Percentiles rank a stretch among this genome's conserved stretches.
These are phyloP conservation scores for Neopelma chrysocephalum DNA, from an alignment of 2,797 vertebrate genomes.

Conservation along the genomic window DNA sequence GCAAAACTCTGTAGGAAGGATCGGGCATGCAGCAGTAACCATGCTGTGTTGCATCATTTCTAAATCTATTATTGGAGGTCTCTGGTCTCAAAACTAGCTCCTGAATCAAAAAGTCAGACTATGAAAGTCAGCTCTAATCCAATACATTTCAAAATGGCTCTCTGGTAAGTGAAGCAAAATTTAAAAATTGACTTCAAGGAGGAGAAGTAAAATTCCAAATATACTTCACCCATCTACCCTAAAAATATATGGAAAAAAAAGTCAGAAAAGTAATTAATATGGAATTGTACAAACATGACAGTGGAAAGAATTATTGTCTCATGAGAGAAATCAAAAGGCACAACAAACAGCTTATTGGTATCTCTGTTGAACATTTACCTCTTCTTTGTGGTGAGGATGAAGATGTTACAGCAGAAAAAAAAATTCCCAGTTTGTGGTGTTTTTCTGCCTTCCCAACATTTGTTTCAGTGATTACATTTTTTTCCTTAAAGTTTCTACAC, in stretches of 20 bases:
- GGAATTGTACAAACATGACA: not conserved
- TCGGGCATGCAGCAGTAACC: not conserved
- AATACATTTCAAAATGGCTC: not conserved
- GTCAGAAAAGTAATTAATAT: not conserved
- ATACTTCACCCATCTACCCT: not conserved
- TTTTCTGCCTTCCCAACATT: not conserved
- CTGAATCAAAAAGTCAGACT: not conserved
- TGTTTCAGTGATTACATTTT: not conserved
- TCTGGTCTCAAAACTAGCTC: not conserved
- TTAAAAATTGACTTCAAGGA: not conserved
- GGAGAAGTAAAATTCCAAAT: not conserved
- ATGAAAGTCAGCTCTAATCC: not conserved
- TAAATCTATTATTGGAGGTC: not conserved
- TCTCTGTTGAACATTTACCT: not conserved
- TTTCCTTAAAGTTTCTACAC: not conserved
- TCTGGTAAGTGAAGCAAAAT: not conserved
- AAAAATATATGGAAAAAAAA: not conserved
- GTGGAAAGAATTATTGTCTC: not conserved
- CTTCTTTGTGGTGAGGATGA: not conserved
- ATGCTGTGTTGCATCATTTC: not conserved
- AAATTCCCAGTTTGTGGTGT: rapidly evolving
- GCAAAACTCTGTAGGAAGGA: not conserved
- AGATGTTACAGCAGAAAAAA: not conserved
- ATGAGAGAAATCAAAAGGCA: not conserved
- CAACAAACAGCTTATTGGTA: not conserved